phyloP scores from a whole-genome alignment of 2,888 invertebrate genomes.

The Hemaris fuciformis region DNA sequence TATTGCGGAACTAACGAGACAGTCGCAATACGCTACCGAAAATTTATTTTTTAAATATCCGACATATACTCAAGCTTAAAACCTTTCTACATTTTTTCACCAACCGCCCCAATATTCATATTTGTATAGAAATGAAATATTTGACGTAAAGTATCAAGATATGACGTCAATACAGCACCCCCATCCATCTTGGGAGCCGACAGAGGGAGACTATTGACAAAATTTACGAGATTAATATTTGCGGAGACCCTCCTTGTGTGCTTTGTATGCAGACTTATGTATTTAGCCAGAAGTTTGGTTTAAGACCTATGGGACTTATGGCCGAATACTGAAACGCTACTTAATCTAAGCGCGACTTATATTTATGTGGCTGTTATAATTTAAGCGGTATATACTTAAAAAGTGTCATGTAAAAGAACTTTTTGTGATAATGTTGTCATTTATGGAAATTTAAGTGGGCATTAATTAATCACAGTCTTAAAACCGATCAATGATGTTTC shows the following conservation, averaged over 20 bases:
- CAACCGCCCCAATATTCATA: not conserved
- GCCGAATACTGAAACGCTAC: too few relatives aligned
- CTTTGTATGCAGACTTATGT: not conserved
- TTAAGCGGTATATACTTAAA: too few relatives aligned
- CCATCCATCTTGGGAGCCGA: slow-evolving; percentile 67
- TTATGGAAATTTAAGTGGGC: too few relatives aligned
- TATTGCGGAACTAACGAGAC: too few relatives aligned
- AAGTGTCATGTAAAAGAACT: too few relatives aligned
- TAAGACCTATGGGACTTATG: not conserved
- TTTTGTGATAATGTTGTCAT: too few relatives aligned
- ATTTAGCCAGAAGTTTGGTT: not conserved
- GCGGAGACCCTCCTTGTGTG: slow-evolving; percentile 38
- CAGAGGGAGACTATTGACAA: slow-evolving; percentile 63
- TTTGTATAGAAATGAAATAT: slow-evolving; percentile 44
- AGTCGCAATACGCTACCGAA: too few relatives aligned
- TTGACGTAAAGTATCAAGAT: slow-evolving; percentile 53
- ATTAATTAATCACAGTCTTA: too few relatives aligned
- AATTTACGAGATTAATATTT: slow-evolving; percentile 79
- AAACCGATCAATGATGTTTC: too few relatives aligned
- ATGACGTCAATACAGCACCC: slow-evolving; percentile 65
- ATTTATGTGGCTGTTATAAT: too few relatives aligned
- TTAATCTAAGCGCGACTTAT: too few relatives aligned
- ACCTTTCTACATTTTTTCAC: not conserved
- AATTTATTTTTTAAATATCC: not conserved
- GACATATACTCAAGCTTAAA: not conserved